A percentile compares a stretch with the other conserved stretches of the same genome.
Conservation (phyloP, 2,113 vertebrate species). For the Podocnemis expansa region DNA sequence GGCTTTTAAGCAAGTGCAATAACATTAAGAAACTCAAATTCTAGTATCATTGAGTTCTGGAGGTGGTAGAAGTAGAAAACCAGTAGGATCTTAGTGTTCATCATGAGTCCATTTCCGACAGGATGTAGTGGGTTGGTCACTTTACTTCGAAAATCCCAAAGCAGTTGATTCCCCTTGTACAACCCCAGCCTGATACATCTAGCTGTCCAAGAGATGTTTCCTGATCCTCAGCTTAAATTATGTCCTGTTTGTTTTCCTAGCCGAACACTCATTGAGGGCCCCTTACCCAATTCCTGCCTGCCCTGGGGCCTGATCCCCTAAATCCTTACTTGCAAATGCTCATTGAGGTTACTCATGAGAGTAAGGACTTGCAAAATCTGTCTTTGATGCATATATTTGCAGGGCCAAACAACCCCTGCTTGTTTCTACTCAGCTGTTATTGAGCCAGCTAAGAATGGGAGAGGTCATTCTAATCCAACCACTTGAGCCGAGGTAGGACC, state of each 20-base stretch:
- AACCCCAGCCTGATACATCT: not conserved
- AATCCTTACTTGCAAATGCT: not conserved
- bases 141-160: not conserved
- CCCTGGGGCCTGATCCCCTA: not conserved
- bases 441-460: not conserved
- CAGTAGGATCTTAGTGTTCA: slow-evolving; percentile 16
- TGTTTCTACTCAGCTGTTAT: not conserved
- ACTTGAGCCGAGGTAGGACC: not conserved
- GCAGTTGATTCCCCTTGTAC: not conserved
- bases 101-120: too few relatives aligned
- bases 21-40: not conserved
- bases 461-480: not conserved
- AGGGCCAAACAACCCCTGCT: not conserved
- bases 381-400: rapidly evolving
- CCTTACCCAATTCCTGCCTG: too few relatives aligned
- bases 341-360: rapidly evolving
- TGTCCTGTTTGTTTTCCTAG: not conserved
- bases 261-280: too few relatives aligned
- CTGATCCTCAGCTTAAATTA: too few relatives aligned
- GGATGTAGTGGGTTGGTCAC: not conserved
- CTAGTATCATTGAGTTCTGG: not conserved
- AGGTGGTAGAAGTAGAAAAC: not conserved
- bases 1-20: slow-evolving; percentile 12
- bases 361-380: rapidly evolving
- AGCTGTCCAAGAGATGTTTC: not conserved